Conservation (phyloP, 1,140 invertebrate species). For the Nasonia longicornis region DNA sequence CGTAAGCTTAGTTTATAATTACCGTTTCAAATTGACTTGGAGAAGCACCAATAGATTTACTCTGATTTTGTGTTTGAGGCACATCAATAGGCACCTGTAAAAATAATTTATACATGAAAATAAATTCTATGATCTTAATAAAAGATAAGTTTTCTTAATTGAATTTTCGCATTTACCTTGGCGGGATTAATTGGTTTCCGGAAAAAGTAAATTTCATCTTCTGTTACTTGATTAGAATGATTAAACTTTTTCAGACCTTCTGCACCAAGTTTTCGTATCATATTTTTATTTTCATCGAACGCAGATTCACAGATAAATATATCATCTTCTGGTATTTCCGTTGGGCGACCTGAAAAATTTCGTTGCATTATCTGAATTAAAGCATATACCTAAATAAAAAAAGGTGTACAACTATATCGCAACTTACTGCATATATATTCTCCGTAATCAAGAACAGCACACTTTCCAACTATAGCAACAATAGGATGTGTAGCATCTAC, state of each 20-base stretch:
- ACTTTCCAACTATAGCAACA: constrained; percentile 90
- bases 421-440: constrained; percentile 91
- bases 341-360: constrained; percentile 81
- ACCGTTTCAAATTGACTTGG: constrained; percentile 69
- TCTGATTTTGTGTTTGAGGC: constrained; percentile 66
- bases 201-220: constrained; percentile 95
- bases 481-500: constrained; percentile 93
- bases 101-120: constrained; percentile 17
- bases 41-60: constrained; percentile 64
- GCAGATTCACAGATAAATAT: constrained; percentile 94
- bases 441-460: constrained; percentile 89
- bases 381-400: not conserved
- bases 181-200: constrained; percentile 80
- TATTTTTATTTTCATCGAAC: constrained; percentile 89
- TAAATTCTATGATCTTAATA: constrained; percentile 7
- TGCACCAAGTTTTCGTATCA: constrained; percentile 80
- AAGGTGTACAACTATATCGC: not conserved
- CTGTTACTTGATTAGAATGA: constrained; percentile 84
- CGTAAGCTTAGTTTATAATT: constrained; percentile 40
- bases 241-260: constrained; percentile 86
- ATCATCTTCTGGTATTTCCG: constrained; percentile 93
- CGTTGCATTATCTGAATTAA: not conserved
- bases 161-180: constrained; percentile 72
- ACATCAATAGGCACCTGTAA: constrained; percentile 69
- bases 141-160: not conserved